Evolutionary conservation across 2,797 vertebrate species (phyloP).

Genomic region (Argentina silus): DNA sequence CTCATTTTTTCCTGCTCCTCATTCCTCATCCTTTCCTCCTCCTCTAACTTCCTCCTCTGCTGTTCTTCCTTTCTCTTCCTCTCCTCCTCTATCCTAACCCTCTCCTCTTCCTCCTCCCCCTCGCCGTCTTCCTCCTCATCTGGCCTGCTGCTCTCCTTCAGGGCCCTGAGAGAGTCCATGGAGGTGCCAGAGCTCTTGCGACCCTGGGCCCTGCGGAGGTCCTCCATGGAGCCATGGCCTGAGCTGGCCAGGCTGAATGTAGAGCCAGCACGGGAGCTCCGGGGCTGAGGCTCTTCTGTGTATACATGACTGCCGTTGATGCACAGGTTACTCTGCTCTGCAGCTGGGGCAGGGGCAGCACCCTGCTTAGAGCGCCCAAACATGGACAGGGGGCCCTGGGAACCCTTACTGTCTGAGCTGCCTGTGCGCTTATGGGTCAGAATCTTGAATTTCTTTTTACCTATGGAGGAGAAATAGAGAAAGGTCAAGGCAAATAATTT

Average conservation of each 20-base stretch:
- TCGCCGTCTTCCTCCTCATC: constrained; percentile 32
- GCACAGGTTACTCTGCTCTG: constrained; percentile 85
- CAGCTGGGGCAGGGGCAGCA: constrained; percentile 16
- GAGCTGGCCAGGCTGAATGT: constrained; percentile 84
- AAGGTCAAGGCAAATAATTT: background rate
- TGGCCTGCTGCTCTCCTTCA: constrained; percentile 47
- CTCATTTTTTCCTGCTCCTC: constrained; percentile 18
- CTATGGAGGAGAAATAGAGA: constrained; percentile 48
- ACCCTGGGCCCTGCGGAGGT: constrained; percentile 60
- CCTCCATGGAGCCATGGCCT: constrained; percentile 75
- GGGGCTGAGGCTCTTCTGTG: constrained; percentile 75
- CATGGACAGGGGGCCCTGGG: constrained; percentile 75
- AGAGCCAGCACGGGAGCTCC: constrained; percentile 67
- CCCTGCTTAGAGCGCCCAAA: constrained; percentile 75
- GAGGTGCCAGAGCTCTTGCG: constrained; percentile 65
- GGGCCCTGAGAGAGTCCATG: constrained; percentile 73
- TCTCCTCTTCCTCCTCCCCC: constrained; percentile 14
- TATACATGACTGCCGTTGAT: constrained; percentile 93
- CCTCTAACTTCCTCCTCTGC: background rate
- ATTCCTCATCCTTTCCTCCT: constrained; percentile 22
- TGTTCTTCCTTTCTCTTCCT: constrained; percentile 13
- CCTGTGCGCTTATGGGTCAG: constrained; percentile 83
- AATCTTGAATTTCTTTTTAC: constrained; percentile 82
- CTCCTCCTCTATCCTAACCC: background rate
- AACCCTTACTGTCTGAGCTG: constrained; percentile 81